Evolutionary conservation across 2,888 invertebrate species (phyloP).

Genomic region (Ypsolopha scabrella): DNA sequence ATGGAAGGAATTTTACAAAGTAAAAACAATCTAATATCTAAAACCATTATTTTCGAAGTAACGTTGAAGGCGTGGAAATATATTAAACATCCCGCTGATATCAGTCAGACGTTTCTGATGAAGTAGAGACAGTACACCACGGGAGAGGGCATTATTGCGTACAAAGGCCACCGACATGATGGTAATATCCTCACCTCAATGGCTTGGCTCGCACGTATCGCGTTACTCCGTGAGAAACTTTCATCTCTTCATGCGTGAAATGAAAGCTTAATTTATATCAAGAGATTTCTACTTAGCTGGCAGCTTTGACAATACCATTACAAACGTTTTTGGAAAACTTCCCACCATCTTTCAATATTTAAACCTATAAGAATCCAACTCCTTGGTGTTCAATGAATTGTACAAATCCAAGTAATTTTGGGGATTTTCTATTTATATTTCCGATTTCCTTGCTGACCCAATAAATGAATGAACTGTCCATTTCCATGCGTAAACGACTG

Average conservation of each 20-base stretch:
- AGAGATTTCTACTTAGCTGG: not conserved
- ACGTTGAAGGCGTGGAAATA: not conserved
- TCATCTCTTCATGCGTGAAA: conserved; percentile 8
- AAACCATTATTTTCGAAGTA: not conserved
- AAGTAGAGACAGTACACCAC: not conserved
- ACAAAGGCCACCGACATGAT: conserved; percentile 4
- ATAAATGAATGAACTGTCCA: too few relatives aligned
- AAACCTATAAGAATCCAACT: too few relatives aligned
- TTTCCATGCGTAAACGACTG: too few relatives aligned
- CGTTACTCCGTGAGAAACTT: conserved; percentile 10
- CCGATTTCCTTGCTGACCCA: too few relatives aligned
- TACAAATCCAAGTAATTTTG: too few relatives aligned
- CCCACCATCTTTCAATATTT: too few relatives aligned
- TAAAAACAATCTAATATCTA: too few relatives aligned
- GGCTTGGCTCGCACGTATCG: conserved; percentile 7
- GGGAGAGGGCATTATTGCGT: conserved; percentile 1
- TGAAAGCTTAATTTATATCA: conserved; percentile 1
- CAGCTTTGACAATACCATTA: too few relatives aligned
- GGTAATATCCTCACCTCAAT: conserved; percentile 8
- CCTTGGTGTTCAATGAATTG: too few relatives aligned
- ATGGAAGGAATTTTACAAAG: too few relatives aligned
- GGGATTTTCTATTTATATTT: too few relatives aligned
- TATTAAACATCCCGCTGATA: not conserved
- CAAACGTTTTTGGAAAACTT: too few relatives aligned
- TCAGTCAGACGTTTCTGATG: not conserved